These are phyloP conservation scores for Eumerus sabulonum DNA, from an alignment of 2,888 invertebrate genomes.

Conservation along the genomic window DNA sequence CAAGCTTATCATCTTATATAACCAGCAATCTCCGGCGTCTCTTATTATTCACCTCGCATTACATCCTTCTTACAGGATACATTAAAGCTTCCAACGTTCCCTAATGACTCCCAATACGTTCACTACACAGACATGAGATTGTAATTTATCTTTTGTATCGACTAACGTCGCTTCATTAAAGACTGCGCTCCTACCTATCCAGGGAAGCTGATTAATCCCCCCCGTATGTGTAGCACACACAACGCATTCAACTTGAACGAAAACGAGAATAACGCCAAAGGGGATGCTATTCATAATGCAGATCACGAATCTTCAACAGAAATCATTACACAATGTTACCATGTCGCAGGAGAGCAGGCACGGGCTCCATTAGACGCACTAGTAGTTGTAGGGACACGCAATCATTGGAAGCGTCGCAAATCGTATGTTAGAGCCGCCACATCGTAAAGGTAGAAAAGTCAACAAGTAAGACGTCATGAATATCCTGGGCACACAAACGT, in stretches of 20 bases:
- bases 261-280: background rate
- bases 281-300: conserved; percentile 29
- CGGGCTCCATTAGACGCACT: too few relatives aligned
- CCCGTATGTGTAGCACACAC: background rate
- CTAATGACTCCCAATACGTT: too few relatives aligned
- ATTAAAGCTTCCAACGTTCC: conserved; percentile 6
- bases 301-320: conserved; percentile 49
- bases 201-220: conserved; percentile 33
- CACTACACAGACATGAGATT: too few relatives aligned
- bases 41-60: conserved; percentile 16
- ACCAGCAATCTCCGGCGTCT: background rate
- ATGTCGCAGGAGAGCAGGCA: too few relatives aligned
- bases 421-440: too few relatives aligned
- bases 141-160: background rate
- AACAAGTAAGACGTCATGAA: conserved; percentile 20
- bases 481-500: conserved; percentile 2
- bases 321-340: conserved; percentile 24
- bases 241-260: conserved; percentile 29
- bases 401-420: too few relatives aligned
- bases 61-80: conserved; percentile 12
- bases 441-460: background rate
- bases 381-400: too few relatives aligned
- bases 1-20: conserved; percentile 1
- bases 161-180: conserved; percentile 33
- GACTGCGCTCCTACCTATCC: conserved; percentile 14